Evolutionary conservation across 2,113 vertebrate genomes (phyloP).

Genomic region (Neolamprologus devosi): DNA sequence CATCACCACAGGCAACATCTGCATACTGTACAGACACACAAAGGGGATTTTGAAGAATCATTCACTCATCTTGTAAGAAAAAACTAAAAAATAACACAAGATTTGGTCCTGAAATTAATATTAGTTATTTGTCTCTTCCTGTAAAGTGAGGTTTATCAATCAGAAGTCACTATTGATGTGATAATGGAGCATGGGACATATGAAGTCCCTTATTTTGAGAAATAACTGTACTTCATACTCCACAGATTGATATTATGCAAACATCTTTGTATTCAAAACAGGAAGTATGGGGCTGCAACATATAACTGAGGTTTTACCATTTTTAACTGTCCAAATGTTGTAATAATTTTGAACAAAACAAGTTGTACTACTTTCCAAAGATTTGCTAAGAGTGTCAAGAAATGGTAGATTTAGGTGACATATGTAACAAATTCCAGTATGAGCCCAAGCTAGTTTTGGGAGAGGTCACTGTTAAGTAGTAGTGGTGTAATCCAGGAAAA

Average conservation of each 20-base stretch:
- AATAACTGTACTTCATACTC: not conserved
- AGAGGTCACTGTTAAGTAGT: not conserved
- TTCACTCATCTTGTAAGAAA: not conserved
- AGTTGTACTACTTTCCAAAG: not conserved
- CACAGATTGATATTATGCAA: not conserved
- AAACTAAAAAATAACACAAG: not conserved
- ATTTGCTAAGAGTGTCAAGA: not conserved
- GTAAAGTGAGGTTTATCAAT: not conserved
- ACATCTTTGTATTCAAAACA: not conserved
- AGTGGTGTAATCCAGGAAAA: not conserved
- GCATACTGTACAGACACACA: constrained; percentile 75
- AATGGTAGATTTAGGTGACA: not conserved
- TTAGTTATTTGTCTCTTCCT: not conserved
- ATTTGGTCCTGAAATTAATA: not conserved
- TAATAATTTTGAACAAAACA: not conserved
- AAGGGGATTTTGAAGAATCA: not conserved
- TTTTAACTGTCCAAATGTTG: not conserved
- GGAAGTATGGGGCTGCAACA: not conserved
- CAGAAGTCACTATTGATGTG: not conserved
- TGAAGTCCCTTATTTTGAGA: not conserved
- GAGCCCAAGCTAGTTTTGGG: fast-evolving
- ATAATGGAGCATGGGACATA: not conserved
- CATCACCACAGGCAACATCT: constrained; percentile 74
- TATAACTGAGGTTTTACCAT: not conserved
- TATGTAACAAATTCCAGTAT: not conserved